These are phyloP conservation scores for Suillia variegata DNA, from an alignment of 2,888 invertebrate species.

Conservation along the genomic window DNA sequence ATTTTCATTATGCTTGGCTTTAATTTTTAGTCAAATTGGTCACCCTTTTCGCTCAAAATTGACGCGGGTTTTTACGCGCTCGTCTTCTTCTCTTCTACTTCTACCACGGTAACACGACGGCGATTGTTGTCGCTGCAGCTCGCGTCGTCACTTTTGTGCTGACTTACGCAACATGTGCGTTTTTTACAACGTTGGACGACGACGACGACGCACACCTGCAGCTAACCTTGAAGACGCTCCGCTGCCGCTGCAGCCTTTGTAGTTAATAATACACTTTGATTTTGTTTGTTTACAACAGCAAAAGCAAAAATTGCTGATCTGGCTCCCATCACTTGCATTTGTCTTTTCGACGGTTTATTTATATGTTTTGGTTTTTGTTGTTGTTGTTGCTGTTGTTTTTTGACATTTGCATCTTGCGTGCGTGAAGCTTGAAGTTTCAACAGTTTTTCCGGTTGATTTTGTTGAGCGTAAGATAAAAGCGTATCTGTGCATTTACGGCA, in stretches of 20 bases:
- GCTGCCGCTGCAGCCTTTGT: background rate
- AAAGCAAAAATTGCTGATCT: background rate
- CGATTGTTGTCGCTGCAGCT: background rate
- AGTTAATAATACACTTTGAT: no score
- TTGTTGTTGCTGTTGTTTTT: no score
- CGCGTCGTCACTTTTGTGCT: background rate
- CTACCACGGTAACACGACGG: background rate
- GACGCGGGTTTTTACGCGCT: background rate
- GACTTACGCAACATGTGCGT: background rate
- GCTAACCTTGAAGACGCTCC: constrained; percentile 1
- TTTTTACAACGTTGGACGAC: background rate
- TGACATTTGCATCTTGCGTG: background rate
- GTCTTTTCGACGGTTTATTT: no score
- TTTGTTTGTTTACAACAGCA: background rate
- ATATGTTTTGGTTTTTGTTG: no score
- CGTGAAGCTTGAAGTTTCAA: background rate
- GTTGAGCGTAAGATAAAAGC: background rate
- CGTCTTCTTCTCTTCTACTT: background rate
- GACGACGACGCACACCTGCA: background rate
- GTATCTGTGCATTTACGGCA: no score
- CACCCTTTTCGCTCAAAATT: no score
- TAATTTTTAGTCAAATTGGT: no score
- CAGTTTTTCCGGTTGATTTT: background rate
- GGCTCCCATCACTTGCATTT: no score
- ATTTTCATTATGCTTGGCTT: no score